Conservation (phyloP, 2,113 vertebrate species). For the Urocynchramus pylzowi region DNA sequence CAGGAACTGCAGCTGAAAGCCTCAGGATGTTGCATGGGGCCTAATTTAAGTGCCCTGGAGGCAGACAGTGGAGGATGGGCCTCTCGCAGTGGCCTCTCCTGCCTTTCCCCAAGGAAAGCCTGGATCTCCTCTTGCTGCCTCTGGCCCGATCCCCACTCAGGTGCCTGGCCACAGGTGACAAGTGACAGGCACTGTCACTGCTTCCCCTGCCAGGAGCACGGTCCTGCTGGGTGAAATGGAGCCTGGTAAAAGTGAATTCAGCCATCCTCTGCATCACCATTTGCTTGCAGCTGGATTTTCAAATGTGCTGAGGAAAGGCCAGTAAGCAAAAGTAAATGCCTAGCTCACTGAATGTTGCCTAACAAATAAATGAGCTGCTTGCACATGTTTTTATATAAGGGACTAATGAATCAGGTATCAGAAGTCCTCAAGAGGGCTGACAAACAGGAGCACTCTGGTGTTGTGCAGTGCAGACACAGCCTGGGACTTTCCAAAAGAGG, state of each 20-base stretch:
- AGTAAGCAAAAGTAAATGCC: not conserved
- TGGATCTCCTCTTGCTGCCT: not conserved
- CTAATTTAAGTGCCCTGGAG: not conserved
- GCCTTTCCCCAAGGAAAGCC: fast-evolving
- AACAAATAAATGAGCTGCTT: not conserved
- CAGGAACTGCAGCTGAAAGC: not conserved
- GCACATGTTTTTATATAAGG: not conserved
- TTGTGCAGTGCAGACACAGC: not conserved
- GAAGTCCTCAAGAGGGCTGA: not conserved
- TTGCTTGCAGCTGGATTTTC: not conserved
- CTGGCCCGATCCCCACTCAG: not conserved
- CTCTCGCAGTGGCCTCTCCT: fast-evolving
- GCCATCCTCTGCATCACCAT: not conserved
- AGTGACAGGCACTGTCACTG: not conserved
- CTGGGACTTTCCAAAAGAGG: not conserved
- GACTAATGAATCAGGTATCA: not conserved
- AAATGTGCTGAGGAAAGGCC: not conserved
- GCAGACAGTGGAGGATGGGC: not conserved
- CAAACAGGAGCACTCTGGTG: not conserved
- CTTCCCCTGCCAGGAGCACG: fast-evolving
- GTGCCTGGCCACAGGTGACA: fast-evolving
- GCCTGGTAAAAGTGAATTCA: not conserved
- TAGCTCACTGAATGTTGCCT: not conserved
- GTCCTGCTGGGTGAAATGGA: not conserved
- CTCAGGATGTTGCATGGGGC: not conserved